A percentile compares a stretch with the other conserved stretches of the same genome.
phyloP scores from a whole-genome alignment of 2,797 vertebrate genomes.

The Danio kyathit region DNA sequence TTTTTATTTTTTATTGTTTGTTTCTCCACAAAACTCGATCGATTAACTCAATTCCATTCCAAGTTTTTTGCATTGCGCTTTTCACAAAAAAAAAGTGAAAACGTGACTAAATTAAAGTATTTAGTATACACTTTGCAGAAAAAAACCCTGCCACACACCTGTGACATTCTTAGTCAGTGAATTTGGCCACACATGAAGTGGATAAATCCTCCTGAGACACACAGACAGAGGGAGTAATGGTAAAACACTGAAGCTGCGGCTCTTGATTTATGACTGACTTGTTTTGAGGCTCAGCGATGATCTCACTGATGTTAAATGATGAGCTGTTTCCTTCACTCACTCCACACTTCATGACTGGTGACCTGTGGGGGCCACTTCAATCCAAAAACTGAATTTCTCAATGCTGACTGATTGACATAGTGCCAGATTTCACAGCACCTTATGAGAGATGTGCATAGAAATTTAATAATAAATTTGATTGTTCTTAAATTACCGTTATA shows the following conservation, averaged over 20 bases:
- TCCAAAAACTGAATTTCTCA: slow-evolving; percentile 26
- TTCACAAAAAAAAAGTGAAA: no score
- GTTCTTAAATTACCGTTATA: neutral
- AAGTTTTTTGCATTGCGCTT: no score
- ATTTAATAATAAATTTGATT: no score
- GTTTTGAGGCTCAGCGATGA: slow-evolving; percentile 7
- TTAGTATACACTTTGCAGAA: neutral
- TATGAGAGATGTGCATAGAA: neutral
- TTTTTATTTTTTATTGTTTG: no score
- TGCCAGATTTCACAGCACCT: neutral
- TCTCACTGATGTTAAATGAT: slow-evolving; percentile 30
- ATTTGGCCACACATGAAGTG: slow-evolving; percentile 45
- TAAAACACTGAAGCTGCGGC: slow-evolving; percentile 3
- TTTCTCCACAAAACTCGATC: no score
- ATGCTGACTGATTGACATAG: neutral
- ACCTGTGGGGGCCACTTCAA: neutral
- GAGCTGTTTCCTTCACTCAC: slow-evolving; percentile 10
- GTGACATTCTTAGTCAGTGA: slow-evolving; percentile 37
- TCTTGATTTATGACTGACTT: slow-evolving; percentile 3
- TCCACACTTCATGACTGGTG: neutral
- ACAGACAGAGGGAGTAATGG: neutral
- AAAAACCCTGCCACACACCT: neutral
- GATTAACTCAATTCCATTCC: no score
- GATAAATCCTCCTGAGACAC: slow-evolving; percentile 23
- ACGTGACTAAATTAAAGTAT: neutral